Evolutionary conservation across 2,888 invertebrate species (phyloP), one percentile per base, ranked within the genome.

Genomic region (Limnephilus lunatus): DNA sequence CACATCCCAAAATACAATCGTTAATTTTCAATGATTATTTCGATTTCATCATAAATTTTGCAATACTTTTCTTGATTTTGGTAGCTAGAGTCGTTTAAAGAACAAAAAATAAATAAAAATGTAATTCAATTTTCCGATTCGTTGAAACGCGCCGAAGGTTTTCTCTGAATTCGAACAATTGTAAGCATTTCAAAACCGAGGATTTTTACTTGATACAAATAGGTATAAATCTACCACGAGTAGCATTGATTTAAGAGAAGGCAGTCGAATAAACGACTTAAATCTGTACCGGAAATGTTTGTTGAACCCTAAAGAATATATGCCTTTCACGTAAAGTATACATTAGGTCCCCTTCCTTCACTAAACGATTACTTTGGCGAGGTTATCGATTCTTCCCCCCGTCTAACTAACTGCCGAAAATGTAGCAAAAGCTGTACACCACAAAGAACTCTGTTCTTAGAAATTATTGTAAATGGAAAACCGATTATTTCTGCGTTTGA

Each of bases 291-390:
- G 89, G 89, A 89, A 89, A 81, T 89, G 89, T 89, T 81, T 89
- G 80, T 89, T 89, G 89, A 89, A 89, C 81, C 89, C 35, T 81
- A 89, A 89, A 89, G 81, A 89, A 89, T 89, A 89, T 89, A 89
- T 89, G 89, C 89, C 81, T n/a, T 89, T 44, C 89, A 89, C 89
- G 89, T 89, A 81, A 81, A 81, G 89, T 35, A 89, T 81, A 89
- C 81, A 89, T 81, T 89, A 89, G 89, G 35, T 89, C n/a, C 35
- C 89, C 81, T 32, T 81, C 39, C 81, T 31, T 14, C 30, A 35
- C 32, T 81, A 81, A 89, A 81, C 31, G 89, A 68, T 68, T 81
- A 44, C 89, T 81, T 81, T 80, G 68, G 89, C 30, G 80, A 19
- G n/a, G 89, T n/a, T 89, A 89, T 89, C 44, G 80, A 89, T 89